These are phyloP conservation scores for Microctonus hyperodae DNA, from an alignment of 2,888 invertebrate genomes.

Conservation along the genomic window DNA sequence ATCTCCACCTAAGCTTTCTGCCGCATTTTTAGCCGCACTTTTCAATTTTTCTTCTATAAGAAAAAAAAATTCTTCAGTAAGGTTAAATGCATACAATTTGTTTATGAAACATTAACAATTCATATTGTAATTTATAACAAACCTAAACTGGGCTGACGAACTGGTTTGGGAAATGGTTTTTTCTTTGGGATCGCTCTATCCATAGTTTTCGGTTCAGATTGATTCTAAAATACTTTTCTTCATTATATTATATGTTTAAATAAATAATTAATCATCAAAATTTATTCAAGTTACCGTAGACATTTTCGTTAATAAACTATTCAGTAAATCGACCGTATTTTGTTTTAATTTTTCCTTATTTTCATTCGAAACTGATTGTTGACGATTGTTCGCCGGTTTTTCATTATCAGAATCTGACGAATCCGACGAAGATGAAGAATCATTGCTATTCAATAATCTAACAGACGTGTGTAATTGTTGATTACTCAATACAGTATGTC, in stretches of 20 bases:
- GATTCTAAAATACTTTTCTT: background rate
- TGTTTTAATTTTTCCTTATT: constrained; percentile 30
- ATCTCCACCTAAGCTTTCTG: constrained; percentile 73
- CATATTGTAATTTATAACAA: background rate
- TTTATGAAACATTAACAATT: background rate
- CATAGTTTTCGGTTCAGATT: background rate
- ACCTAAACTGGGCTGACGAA: constrained; percentile 22
- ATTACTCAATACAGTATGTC: constrained; percentile 33
- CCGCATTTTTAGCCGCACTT: constrained; percentile 77
- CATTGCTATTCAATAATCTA: constrained; percentile 31
- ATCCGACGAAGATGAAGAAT: constrained; percentile 40
- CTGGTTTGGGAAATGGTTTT: constrained; percentile 33
- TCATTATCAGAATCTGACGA: constrained; percentile 44
- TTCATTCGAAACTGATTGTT: background rate
- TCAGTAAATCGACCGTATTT: constrained; percentile 40
- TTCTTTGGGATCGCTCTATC: constrained; percentile 20
- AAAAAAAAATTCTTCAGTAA: constrained; percentile 12
- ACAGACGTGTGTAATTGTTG: constrained; percentile 39
- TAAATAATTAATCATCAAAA: background rate
- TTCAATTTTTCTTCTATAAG: constrained; percentile 62
- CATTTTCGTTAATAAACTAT: constrained; percentile 35
- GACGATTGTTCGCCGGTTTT: background rate
- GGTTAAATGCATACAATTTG: background rate
- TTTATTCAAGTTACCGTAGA: constrained; percentile 26
- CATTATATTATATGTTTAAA: background rate